A percentile compares a stretch with the other conserved stretches of the same genome.
These are phyloP conservation scores for Phaenicophaeus curvirostris DNA, from an alignment of 2,797 vertebrate genomes.

Conservation along the genomic window DNA sequence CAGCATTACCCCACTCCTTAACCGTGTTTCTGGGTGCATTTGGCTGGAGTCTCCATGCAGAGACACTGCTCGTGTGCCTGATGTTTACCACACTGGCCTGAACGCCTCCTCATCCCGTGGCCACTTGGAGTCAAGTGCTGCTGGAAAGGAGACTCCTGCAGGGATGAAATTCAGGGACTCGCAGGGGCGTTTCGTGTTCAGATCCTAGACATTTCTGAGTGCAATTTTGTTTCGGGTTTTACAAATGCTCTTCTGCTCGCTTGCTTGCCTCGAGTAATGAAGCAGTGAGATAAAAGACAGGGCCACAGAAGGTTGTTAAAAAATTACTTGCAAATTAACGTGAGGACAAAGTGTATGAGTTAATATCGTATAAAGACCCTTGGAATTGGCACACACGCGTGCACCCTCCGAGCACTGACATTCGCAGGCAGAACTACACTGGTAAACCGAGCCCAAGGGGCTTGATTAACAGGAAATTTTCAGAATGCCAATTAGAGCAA, in stretches of 20 bases:
- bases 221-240: background rate
- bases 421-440: slow-evolving; percentile 66
- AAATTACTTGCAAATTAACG: slow-evolving; percentile 62
- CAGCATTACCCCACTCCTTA: fast-evolving
- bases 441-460: slow-evolving; percentile 73
- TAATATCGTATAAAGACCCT: slow-evolving; percentile 66
- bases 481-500: slow-evolving; percentile 82
- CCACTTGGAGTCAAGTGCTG: background rate
- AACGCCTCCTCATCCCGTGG: background rate
- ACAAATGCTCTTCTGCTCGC: background rate
- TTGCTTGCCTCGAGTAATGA: background rate
- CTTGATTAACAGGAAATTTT: slow-evolving; percentile 81
- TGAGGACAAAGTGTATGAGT: slow-evolving; percentile 59
- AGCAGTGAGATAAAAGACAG: slow-evolving; percentile 31
- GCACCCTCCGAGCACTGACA: slow-evolving; percentile 44
- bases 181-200: fast-evolving
- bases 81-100: background rate
- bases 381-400: slow-evolving; percentile 3
- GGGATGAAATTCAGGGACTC: background rate
- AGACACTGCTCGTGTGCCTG: fast-evolving
- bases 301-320: slow-evolving; percentile 45
- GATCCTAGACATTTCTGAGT: background rate
- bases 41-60: background rate
- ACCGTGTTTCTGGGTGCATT: fast-evolving
- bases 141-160: background rate